These are phyloP conservation scores for Helicoverpa assulta DNA, from an alignment of 2,888 invertebrate genomes.

Conservation along the genomic window DNA sequence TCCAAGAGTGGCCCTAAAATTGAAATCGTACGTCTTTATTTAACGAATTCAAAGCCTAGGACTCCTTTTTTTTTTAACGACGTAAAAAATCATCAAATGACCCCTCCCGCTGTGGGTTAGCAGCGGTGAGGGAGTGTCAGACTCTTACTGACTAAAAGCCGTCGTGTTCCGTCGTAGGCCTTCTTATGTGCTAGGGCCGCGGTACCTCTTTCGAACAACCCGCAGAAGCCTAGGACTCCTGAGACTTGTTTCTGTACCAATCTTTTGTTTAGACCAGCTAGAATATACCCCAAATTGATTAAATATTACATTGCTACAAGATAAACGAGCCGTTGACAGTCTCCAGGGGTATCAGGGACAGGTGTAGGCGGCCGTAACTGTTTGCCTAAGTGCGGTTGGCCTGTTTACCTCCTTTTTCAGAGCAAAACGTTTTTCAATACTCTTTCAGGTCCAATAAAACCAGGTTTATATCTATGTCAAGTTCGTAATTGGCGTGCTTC, in stretches of 20 bases:
- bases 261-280: conserved; percentile 25
- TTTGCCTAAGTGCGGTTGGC: conserved; percentile 24
- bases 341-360: conserved; percentile 43
- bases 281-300: conserved; percentile 38
- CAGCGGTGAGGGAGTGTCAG: too few relatives aligned
- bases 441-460: neutral
- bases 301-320: conserved; percentile 43
- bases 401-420: conserved; percentile 25
- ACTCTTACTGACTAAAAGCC: too few relatives aligned
- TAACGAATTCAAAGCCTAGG: conserved; percentile 5
- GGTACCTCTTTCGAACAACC: too few relatives aligned
- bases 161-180: too few relatives aligned
- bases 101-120: too few relatives aligned
- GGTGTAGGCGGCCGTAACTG: conserved; percentile 41
- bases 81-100: too few relatives aligned
- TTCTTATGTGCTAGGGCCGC: too few relatives aligned
- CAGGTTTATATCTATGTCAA: neutral
- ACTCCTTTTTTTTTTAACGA: too few relatives aligned
- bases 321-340: conserved; percentile 39
- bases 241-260: conserved; percentile 11
- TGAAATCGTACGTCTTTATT: conserved; percentile 20
- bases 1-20: neutral
- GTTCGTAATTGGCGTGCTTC: conserved; percentile 11
- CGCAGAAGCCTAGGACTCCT: neutral
- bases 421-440: neutral